phyloP scores from a whole-genome alignment of 2,797 vertebrate species.

The Muraenolepis orangiensis region DNA sequence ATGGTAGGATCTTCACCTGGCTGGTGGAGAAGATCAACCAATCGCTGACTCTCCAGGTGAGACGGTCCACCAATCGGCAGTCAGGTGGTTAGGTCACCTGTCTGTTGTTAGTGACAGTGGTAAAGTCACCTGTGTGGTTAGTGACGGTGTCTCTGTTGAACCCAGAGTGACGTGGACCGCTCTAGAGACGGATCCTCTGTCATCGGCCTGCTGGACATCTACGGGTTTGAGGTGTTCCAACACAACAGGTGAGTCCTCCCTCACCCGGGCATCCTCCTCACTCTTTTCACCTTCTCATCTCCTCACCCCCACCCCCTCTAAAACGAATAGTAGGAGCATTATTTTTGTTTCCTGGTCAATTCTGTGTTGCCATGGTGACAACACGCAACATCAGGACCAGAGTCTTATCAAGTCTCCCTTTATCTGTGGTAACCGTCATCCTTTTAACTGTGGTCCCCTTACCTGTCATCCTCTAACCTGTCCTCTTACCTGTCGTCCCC shows the following conservation, averaged over 20 bases:
- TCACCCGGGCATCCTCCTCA: neutral
- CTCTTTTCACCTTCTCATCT: neutral
- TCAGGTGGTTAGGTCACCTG: no score
- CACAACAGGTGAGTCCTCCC: constrained; percentile 84
- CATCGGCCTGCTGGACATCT: constrained; percentile 94
- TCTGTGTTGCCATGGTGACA: no score
- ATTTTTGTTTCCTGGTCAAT: no score
- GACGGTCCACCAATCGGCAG: neutral
- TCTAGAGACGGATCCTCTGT: constrained; percentile 83
- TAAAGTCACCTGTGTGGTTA: neutral
- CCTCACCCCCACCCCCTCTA: neutral
- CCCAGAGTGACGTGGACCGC: constrained; percentile 82
- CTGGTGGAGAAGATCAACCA: constrained; percentile 93
- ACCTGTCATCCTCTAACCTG: no score
- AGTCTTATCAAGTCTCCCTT: neutral
- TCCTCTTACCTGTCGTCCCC: neutral
- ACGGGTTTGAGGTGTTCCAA: constrained; percentile 96
- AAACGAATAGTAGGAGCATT: no score
- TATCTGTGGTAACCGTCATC: no score
- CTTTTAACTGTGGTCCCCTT: no score
- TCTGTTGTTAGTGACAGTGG: no score
- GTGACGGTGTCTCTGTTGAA: no score
- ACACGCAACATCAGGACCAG: neutral
- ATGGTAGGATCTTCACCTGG: constrained; percentile 93
- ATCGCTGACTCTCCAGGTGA: constrained; percentile 85